Base-by-base conservation (phyloP, 2,113 vertebrate species). In the Ciconia boyciana region DNA sequence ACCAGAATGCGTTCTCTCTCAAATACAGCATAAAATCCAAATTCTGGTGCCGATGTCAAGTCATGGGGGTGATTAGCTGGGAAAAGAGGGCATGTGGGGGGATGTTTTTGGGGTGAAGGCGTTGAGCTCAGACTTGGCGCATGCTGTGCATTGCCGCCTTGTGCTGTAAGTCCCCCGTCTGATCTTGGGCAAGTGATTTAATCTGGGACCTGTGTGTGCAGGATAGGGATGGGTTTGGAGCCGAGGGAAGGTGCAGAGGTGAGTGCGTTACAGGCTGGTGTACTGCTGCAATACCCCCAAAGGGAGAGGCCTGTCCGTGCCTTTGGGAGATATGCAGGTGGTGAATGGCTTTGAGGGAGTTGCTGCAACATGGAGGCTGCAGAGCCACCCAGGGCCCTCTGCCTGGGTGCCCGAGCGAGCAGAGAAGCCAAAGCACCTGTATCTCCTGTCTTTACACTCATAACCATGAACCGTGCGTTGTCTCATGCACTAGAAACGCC, bases 391-490 rank as follows among this genome's bases (percentile, higher is more conserved):
- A 16, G 44, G 24, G 24, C 14, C 12, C 29, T 84, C 34, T 11
- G 28, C 26, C 36, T 12, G 62, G 21, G 11, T 43, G n/a, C n/a
- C 62, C 0, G 4, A 44, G 32, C 0, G 7, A 85, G 62, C 46
- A n/a, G 79, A 86, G 34, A 58, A 71, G 13, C 39, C 36, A 41
- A 9, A 54, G 41, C 36, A 61, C 32, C 58, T 60, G 26, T 32
- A 4, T 28, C 44, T 58, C 8, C 34, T 64, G 34, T 16, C 57
- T 49, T 43, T 41, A 5, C 4, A 3, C 11, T 87, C 6, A 1
- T 10, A 36, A 15, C 29, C 6, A 0, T 22, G 16, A 87, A 13
- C 44, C 0, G 3, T 31, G 32, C 6, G 0, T 36, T 70, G 26
- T 69, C n/a, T 80, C 25, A 1, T 32, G 41, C 16, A 7, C 28